Evolutionary conservation across 2,888 invertebrate genomes (phyloP).

Genomic region (Polylopha cassiicola): DNA sequence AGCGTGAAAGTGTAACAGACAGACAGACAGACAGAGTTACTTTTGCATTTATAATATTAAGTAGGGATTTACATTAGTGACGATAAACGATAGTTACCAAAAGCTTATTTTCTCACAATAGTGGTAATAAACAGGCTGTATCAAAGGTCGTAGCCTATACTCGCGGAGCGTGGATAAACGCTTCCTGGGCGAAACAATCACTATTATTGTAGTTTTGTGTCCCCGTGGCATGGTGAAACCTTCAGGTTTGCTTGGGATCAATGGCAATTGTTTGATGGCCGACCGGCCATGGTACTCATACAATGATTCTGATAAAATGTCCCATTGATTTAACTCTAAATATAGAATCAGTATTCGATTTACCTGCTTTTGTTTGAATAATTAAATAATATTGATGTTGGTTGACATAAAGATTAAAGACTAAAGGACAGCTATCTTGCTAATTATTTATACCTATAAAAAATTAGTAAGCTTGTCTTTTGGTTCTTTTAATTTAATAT

Average conservation of each 20-base stretch:
- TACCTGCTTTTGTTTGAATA: too few relatives aligned
- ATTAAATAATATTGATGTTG: too few relatives aligned
- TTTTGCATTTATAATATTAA: constrained; percentile 9
- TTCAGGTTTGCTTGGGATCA: constrained; percentile 67
- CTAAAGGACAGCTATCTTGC: too few relatives aligned
- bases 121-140: constrained; percentile 36
- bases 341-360: too few relatives aligned
- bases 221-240: constrained; percentile 56
- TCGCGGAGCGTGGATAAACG: constrained; percentile 60
- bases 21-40: too few relatives aligned
- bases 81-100: constrained; percentile 22
- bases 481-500: too few relatives aligned
- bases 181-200: constrained; percentile 70
- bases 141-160: constrained; percentile 45
- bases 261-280: constrained; percentile 63
- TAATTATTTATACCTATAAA: too few relatives aligned
- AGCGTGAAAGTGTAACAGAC: too few relatives aligned
- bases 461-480: too few relatives aligned
- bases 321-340: not conserved
- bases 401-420: too few relatives aligned
- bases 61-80: constrained; percentile 2
- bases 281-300: constrained; percentile 29
- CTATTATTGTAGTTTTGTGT: constrained; percentile 48
- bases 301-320: constrained; percentile 9
- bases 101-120: constrained; percentile 23